phyloP scores from a whole-genome alignment of 1,140 invertebrate species.

The Apis mellifera region Amel_HAv3.1 CM009931.2:6589001-6589500 shows the following conservation, averaged over 20 bases:
- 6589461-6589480: background rate
- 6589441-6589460: background rate
- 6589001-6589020: background rate
- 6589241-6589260: background rate
- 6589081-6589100: constrained; percentile 46
- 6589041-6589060: background rate
- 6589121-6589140: background rate
- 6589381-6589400: constrained; percentile 17
- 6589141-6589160: background rate
- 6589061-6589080: constrained; percentile 49
- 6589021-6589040: constrained; percentile 1
- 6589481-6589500: background rate
- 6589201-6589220: constrained; percentile 12
- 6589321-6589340: constrained; percentile 15
- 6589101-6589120: background rate
- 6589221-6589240: constrained; percentile 5
- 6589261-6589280: constrained; percentile 2
- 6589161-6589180: background rate
- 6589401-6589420: background rate
- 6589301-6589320: background rate
- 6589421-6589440: background rate
- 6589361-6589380: constrained; percentile 15
- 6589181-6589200: background rate
- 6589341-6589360: background rate
- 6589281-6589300: background rate